A percentile compares a stretch with the other conserved stretches of the same genome.
Evolutionary conservation across 2,888 invertebrate species (phyloP).

Genomic region (Acanthopleura granulata): DNA sequence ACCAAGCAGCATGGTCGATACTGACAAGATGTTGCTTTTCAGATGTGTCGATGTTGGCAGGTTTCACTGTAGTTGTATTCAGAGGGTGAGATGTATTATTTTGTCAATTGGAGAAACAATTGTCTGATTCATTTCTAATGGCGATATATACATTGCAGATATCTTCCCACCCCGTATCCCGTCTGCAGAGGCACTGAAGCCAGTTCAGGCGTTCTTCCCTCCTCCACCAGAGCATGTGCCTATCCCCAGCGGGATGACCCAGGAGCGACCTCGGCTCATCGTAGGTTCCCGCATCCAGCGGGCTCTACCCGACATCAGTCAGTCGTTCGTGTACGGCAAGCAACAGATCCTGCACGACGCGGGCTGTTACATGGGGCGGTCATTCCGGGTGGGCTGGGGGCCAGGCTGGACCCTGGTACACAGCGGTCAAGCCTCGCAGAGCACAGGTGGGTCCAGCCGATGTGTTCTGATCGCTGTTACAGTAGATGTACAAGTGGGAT

Average conservation of each 20-base stretch:
- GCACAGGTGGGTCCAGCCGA: not conserved
- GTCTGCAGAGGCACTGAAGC: conserved; percentile 45
- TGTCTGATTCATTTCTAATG: no score
- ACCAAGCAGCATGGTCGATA: no score
- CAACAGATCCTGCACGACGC: conserved; percentile 64
- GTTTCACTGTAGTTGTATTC: no score
- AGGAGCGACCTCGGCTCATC: conserved; percentile 46
- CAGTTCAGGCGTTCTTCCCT: conserved; percentile 32
- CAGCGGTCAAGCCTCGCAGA: conserved; percentile 39
- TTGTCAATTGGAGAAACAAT: no score
- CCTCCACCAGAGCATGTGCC: conserved; percentile 52
- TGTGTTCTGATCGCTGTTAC: no score
- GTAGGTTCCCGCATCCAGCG: conserved; percentile 51
- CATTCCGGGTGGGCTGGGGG: conserved; percentile 83
- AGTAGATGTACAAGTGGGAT: no score
- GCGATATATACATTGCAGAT: conserved; percentile 26
- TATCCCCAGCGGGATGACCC: conserved; percentile 57
- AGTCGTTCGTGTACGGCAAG: conserved; percentile 58
- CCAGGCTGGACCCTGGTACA: conserved; percentile 76
- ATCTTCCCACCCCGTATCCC: conserved; percentile 44
- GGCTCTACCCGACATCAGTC: conserved; percentile 46
- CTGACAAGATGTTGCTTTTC: no score
- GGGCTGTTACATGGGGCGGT: conserved; percentile 68
- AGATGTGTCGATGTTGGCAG: no score
- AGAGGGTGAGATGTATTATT: no score